Evolutionary conservation across 2,888 invertebrate genomes (phyloP).

Genomic region (Crocallis elinguaria): DNA sequence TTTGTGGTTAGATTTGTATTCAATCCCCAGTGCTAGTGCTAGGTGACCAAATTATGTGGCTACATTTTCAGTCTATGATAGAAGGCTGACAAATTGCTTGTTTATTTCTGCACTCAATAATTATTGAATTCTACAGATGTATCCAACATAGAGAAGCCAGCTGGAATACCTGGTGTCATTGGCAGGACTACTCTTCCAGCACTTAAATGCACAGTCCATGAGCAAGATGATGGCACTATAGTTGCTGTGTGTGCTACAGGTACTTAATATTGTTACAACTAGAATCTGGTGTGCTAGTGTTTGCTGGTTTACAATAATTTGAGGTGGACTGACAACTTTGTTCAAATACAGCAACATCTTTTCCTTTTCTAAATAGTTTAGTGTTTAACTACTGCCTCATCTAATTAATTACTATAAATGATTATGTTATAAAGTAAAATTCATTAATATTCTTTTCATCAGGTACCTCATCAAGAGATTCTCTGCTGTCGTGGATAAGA

Average conservation of each 20-base stretch:
- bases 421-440: background rate
- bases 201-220: slow-evolving; percentile 90
- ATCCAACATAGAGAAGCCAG: slow-evolving; percentile 86
- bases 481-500: slow-evolving; percentile 96
- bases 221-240: slow-evolving; percentile 96
- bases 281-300: no score
- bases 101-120: background rate
- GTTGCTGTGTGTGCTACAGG: slow-evolving; percentile 94
- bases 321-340: no score
- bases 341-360: no score
- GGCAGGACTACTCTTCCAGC: slow-evolving; percentile 75
- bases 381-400: no score
- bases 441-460: slow-evolving; percentile 35
- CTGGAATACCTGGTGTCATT: slow-evolving; percentile 77
- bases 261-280: slow-evolving; percentile 35
- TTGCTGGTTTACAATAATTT: no score
- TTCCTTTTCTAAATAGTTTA: no score
- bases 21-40: no score
- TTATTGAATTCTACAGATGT: slow-evolving; percentile 91
- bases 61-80: no score
- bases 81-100: no score
- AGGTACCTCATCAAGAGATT: slow-evolving; percentile 95
- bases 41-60: no score
- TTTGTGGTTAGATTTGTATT: no score
- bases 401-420: no score